phyloP scores from a whole-genome alignment of 2,797 vertebrate species.

The Pangasius sanitwongsei region DNA sequence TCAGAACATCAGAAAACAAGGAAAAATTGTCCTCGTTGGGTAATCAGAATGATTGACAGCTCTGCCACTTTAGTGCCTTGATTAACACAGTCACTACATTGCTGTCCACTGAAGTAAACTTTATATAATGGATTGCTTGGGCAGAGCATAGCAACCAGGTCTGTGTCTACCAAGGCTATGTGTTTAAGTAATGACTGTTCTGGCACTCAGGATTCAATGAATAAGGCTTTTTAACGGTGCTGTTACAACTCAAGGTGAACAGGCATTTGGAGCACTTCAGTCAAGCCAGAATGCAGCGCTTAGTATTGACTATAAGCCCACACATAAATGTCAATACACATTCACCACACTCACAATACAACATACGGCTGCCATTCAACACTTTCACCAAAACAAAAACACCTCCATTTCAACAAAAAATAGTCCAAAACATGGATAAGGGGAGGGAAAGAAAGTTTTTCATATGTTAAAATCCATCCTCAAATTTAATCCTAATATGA shows the following conservation, averaged over 20 bases:
- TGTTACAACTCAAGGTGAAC: conserved; percentile 46
- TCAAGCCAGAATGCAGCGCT: conserved; percentile 17
- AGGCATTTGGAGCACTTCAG: conserved; percentile 16
- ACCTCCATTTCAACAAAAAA: background rate
- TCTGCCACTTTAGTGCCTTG: conserved; percentile 17
- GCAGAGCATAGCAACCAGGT: conserved; percentile 68
- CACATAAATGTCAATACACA: background rate
- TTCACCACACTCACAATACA: conserved; percentile 4
- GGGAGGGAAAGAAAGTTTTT: background rate
- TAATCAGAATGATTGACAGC: conserved; percentile 23
- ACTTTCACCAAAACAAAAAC: background rate
- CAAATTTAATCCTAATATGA: background rate
- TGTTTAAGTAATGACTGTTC: conserved; percentile 71
- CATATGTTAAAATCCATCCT: background rate
- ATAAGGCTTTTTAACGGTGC: conserved; percentile 46
- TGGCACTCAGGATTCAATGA: conserved; percentile 61
- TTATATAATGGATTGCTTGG: conserved; percentile 59
- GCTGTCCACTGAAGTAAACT: background rate
- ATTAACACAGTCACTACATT: background rate
- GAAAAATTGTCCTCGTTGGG: background rate
- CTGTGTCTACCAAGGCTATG: conserved; percentile 68
- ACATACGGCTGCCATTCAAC: background rate
- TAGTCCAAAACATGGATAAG: background rate
- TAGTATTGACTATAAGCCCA: conserved; percentile 36
- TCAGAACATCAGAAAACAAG: conserved; percentile 2